A percentile compares a stretch with the other conserved stretches of the same genome.
Conservation (phyloP, 2,888 invertebrate species). For the Chalcosyrphus nemorum region DNA sequence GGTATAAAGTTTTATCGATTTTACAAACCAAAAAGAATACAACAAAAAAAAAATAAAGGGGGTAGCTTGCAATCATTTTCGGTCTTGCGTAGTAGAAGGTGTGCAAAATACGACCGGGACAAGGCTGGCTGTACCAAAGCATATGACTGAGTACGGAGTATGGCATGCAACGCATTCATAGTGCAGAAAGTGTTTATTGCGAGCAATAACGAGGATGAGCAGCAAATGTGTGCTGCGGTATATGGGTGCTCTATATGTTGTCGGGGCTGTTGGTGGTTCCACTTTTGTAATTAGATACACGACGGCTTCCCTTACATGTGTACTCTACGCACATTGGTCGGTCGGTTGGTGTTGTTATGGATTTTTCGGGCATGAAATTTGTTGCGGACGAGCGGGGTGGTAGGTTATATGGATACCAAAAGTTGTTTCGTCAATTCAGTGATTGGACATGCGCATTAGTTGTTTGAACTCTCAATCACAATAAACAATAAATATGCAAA, state of each 20-base stretch:
- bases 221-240: background rate
- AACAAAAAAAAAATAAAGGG: too few species aligned
- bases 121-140: background rate
- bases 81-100: conserved; percentile 56
- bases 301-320: conserved; percentile 18
- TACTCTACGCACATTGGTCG: conserved; percentile 41
- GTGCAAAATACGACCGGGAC: conserved; percentile 21
- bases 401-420: background rate
- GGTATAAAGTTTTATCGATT: conserved; percentile 52
- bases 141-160: background rate
- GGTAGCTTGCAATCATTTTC: conserved; percentile 34
- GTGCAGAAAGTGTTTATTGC: conserved; percentile 5
- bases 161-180: conserved; percentile 19
- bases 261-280: conserved; percentile 5
- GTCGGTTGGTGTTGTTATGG: background rate
- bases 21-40: conserved; percentile 27
- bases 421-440: conserved; percentile 15
- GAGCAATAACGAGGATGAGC: background rate
- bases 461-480: background rate
- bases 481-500: conserved; percentile 31
- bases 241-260: background rate
- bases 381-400: background rate
- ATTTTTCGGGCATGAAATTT: background rate
- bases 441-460: conserved; percentile 20
- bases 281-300: conserved; percentile 35